These are phyloP conservation scores for Heliothis virescens DNA, from an alignment of 1,140 invertebrate species.

Conservation along the genomic window DNA sequence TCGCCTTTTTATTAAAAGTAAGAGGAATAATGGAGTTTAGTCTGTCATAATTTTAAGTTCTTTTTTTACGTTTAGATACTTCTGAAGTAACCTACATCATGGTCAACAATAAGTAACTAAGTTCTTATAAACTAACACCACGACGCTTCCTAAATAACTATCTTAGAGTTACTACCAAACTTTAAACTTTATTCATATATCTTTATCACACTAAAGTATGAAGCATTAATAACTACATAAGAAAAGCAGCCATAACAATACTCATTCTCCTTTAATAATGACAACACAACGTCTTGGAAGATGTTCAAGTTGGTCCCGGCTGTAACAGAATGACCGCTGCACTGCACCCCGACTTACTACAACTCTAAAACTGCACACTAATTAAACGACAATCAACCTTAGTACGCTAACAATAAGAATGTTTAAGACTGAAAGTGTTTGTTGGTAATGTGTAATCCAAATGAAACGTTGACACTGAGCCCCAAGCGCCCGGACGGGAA, in stretches of 20 bases:
- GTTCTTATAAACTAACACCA: too few relatives aligned
- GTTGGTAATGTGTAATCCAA: constrained; percentile 72
- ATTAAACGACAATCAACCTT: constrained; percentile 52
- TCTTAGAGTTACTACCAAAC: neutral
- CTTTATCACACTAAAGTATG: neutral
- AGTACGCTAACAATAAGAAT: neutral
- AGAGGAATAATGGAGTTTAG: too few relatives aligned
- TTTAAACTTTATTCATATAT: neutral
- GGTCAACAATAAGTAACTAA: too few relatives aligned
- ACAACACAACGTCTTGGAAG: constrained; percentile 74
- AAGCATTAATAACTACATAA: constrained; percentile 66
- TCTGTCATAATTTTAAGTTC: too few relatives aligned
- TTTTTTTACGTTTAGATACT: too few relatives aligned
- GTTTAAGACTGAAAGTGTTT: constrained; percentile 23
- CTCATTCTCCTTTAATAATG: constrained; percentile 77
- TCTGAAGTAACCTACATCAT: too few relatives aligned
- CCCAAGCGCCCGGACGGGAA: constrained; percentile 64
- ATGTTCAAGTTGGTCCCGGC: constrained; percentile 70
- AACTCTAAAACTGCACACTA: constrained; percentile 45
- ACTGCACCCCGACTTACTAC: constrained; percentile 60
- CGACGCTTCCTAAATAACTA: too few relatives aligned
- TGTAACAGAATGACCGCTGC: constrained; percentile 74
- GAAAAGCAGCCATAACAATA: constrained; percentile 75
- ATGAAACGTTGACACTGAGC: constrained; percentile 80
- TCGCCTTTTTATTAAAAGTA: neutral